Base-by-base conservation (phyloP, 2,113 vertebrate genomes). In the Amazona vittata region DNA sequence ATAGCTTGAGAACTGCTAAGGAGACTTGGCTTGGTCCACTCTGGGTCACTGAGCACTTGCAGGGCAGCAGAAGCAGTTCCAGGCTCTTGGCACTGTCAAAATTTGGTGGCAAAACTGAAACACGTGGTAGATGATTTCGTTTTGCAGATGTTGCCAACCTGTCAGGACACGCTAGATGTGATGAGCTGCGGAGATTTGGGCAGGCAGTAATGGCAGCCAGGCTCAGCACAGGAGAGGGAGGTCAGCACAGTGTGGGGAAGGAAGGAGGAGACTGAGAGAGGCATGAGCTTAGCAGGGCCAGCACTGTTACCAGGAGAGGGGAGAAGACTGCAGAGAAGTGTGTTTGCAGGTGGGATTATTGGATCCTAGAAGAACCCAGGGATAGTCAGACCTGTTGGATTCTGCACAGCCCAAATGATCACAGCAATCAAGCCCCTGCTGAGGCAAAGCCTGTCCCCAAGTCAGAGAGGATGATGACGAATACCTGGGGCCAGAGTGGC, bases 51-150 rank as follows among this genome's bases (percentile, higher is more conserved):
- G 0, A 93, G 55, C 43, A 74, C 76, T 84, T 1, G 0, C 17
- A 74, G 87, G 85, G 50, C 73, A 86, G 91, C 85, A 94, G 80
- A 92, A 89, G 74, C 47, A 83, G 80, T 75, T 95, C 47, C 69
- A 82, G 85, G 59, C 47, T 87, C 95, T 91, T 83, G 86, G 50
- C n/a, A 90, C 84, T 95, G 84, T 78, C 74, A 94, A 73, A 91
- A 67, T 90, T 90, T 75, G 28, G 70, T 86, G 69, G 62, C 37
- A 94, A 92, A 84, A 90, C 65, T 76, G 76, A 84, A 89, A 92
- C 89, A 67, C 37, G 37, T n/a, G 28, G 53, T 74, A 93, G 79
- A 80, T 77, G 73, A 52, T 6, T 93, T 89, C 14, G 22, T 83
- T 86, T 85, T 80, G 75, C 35, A 68, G 25, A n/a, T 77, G 64